Base-by-base conservation (phyloP, 2,888 invertebrate species). In the Sericinus montela region DNA sequence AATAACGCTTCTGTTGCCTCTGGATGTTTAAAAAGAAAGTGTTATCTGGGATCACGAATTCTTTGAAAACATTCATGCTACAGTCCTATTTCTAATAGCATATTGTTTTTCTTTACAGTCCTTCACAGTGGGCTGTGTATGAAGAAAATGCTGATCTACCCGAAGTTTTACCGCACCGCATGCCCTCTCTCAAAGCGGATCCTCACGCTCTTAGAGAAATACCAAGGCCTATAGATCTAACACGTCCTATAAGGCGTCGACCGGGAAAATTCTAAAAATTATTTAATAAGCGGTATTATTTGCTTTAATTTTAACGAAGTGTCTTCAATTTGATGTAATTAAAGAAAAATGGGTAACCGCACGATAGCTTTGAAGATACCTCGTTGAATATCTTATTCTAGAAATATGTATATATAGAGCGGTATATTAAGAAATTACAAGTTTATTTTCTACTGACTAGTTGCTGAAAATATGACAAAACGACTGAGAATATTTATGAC, bases 101-200 rank as follows among this genome's bases (percentile, higher is more conserved):
- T 5, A 19, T 5, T 3, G 3, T 13, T 37, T n/a, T 37, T 14
- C 25, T 35, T 44, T 34, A 34, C 77, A 90, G 89, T 69, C 83
- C 87, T 23, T 73, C 80, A 0, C 80, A 76, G 54, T 90, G 89
- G 89, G 85, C 84, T 8, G 71, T 82, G 9, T 89, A 85, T 54
- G 87, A 89, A 1, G 89, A 89, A 54, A 74, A 80, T 30, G 64
- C 65, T 7, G 74, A 80, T n/a, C 58, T 81, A 9, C 65, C 72
- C 0, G 80, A 80, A 15, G 62, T 58, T 1, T 50, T 69, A 5
- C 77, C 73, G 1, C 69, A 75, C 38, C 65, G 57, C n/a, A 87
- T 84, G 77, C 87, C 89, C 0, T 40, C 66, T 0, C 68, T 86
- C 43, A 75, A 74, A 35, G 62, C 63, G 1, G 89, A 89, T 48